Base-by-base conservation (phyloP, 2,888 invertebrate genomes). In the Tetrapedia diversipes region DNA sequence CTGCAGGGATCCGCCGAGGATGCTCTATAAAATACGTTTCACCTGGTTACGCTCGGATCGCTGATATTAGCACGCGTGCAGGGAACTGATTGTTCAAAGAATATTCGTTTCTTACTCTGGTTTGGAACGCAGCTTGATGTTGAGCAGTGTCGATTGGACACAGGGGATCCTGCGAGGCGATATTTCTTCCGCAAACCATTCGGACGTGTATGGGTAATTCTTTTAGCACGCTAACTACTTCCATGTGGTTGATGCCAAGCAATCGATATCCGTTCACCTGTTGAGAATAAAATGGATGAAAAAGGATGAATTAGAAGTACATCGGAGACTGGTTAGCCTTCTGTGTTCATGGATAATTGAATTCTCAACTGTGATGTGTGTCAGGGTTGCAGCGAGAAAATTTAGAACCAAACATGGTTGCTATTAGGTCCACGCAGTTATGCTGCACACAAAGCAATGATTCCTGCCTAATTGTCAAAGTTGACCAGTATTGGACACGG, bases 151-250 rank as follows among this genome's bases (percentile, higher is more conserved):
- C 95, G 69, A 94, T 94, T 54, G 94, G 93, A 78, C 94, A 93
- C 66, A 93, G 92, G 47, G 93, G 92, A 82, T 92, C 91, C 79
- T 92, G 92, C 68, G 93, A 92, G 79, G 93, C 90, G 71, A 93
- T 91, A 83, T 94, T 94, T 43, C 96, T 93, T 10, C 98, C 98
- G 92, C 98, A 98, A 49, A 99, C 97, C 92, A 99, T 93, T 77
- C 98, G 94, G 22, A 99, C 98, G 87, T 97, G 95, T 86, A 95
- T 95, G 2, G 99, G 98, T 86, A 99, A 94, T 89, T 98, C 97
- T 92, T 98, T 98, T 45, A 99, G 93, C 83, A 98, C 98, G 90
- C 96, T 96, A 8, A 99, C 98, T 22, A 99, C 99, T 91, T 99
- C 99, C 81, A 98, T 96, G 92, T 99, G 99, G 88, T 97, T 97